Evolutionary conservation across 2,113 vertebrate species (phyloP), one percentile per base, ranked within the genome.

Genomic region (Chauna torquata): DNA sequence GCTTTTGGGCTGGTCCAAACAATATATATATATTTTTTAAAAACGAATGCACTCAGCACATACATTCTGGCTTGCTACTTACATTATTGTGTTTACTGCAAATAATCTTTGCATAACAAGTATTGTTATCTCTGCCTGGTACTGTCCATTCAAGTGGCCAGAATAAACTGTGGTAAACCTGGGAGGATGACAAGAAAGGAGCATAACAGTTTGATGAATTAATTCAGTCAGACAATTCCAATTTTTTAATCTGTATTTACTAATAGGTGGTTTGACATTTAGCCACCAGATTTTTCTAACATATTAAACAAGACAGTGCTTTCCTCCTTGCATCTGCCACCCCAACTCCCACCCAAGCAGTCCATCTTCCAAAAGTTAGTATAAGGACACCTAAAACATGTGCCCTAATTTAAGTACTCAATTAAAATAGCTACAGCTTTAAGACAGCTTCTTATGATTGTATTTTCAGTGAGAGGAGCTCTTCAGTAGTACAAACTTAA

Each of bases 131-230:
- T 90, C 99, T 98, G 92, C 96, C 86, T 0, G 99, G 98, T 50
- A 99, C 88, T 3, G 99, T 99, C 98, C 99, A 99, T 95, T 99
- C 99, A 89, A 99, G 98, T 32, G 99, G 99, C 99, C 99, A 99
- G 93, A 99, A 99, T 47, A 99, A 96, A 90, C 96, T 99, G 96
- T 99, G 99, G 97, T 97, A 99, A 57, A 99, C 97, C 99, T 99
- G 88, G 70, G 9, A 92, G 49, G 11, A 72, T 19, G 32, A 88
- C 22, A 77, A 78, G 40, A 59, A 72, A 77, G 72, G 5, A 90
- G 3, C 34, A 28, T 86, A 70, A 62, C 6, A 79, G n/a, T 38
- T 47, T 59, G 5, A 78, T 20, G 7, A 47, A 86, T 72, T 80
- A 22, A 70, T 75, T 89, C 22, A 72, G 38, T 66, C 40, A 81